Conservation (phyloP, 2,797 vertebrate species). For the Eremophila alpestris region DNA sequence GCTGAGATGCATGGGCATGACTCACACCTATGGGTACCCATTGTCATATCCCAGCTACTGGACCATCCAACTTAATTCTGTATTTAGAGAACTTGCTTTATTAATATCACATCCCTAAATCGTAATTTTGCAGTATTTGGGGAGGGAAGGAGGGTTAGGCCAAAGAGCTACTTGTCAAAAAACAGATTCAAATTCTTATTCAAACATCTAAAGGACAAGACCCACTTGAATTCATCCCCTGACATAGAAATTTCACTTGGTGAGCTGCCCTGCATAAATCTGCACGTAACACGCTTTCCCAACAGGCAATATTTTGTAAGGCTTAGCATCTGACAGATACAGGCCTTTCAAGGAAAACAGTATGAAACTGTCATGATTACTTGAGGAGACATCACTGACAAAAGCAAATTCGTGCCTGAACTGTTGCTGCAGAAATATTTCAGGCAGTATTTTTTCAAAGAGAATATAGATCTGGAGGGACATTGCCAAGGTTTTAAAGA, state of each 20-base stretch:
- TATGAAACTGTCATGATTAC: slow-evolving; percentile 53
- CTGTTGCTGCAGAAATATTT: slow-evolving; percentile 50
- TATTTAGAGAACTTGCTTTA: neutral
- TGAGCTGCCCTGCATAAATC: slow-evolving; percentile 43
- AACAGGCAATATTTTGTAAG: slow-evolving; percentile 55
- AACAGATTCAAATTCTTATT: slow-evolving; percentile 22
- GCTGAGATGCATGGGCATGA: neutral
- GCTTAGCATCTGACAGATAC: slow-evolving; percentile 55
- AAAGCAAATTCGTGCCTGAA: slow-evolving; percentile 53
- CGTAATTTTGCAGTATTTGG: neutral
- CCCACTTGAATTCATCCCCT: slow-evolving; percentile 27
- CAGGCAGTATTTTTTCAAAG: slow-evolving; percentile 55
- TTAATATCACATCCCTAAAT: neutral
- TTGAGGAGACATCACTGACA: slow-evolving; percentile 54
- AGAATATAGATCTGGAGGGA: slow-evolving; percentile 54
- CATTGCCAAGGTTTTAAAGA: slow-evolving; percentile 59
- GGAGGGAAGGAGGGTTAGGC: neutral
- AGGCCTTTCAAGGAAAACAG: slow-evolving; percentile 59
- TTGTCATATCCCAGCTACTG: neutral
- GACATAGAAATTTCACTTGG: slow-evolving; percentile 30
- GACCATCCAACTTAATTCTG: neutral
- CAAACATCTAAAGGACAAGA: slow-evolving; percentile 29
- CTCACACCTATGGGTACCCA: neutral
- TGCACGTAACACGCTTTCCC: slow-evolving; percentile 32
- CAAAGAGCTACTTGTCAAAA: slow-evolving; percentile 19